phyloP scores from a whole-genome alignment of 2,797 vertebrate species.

The Molothrus aeneus region DNA sequence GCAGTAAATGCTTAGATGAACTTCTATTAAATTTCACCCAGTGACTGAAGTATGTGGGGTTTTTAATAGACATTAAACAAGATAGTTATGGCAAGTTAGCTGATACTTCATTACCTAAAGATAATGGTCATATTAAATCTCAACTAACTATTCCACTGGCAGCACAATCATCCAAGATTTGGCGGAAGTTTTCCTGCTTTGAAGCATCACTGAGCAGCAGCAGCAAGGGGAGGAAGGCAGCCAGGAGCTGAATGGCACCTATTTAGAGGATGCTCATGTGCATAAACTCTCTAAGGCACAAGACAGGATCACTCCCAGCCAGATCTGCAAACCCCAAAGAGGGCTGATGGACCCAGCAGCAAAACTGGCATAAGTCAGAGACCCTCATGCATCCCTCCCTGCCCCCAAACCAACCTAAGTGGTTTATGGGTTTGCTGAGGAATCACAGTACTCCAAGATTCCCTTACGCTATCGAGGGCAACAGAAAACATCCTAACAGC shows the following conservation, averaged over 20 bases:
- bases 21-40: constrained; percentile 79
- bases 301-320: background rate
- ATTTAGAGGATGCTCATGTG: background rate
- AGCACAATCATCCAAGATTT: constrained; percentile 17
- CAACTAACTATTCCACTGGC: constrained; percentile 69
- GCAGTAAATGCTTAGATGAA: constrained; percentile 78
- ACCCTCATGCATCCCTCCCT: background rate
- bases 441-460: background rate
- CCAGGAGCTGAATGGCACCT: background rate
- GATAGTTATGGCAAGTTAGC: constrained; percentile 73
- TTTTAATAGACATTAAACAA: constrained; percentile 76
- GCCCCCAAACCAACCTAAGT: background rate
- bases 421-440: background rate
- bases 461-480: background rate
- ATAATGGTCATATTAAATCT: constrained; percentile 75
- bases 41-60: constrained; percentile 68
- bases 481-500: background rate
- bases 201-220: background rate
- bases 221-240: background rate
- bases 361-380: background rate
- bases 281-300: background rate
- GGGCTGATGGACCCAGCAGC: background rate
- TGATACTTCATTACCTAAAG: constrained; percentile 74
- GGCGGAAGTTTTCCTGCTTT: background rate
- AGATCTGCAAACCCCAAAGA: background rate